phyloP scores from a whole-genome alignment of 1,140 invertebrate genomes.

The Aphidius ervi region DNA sequence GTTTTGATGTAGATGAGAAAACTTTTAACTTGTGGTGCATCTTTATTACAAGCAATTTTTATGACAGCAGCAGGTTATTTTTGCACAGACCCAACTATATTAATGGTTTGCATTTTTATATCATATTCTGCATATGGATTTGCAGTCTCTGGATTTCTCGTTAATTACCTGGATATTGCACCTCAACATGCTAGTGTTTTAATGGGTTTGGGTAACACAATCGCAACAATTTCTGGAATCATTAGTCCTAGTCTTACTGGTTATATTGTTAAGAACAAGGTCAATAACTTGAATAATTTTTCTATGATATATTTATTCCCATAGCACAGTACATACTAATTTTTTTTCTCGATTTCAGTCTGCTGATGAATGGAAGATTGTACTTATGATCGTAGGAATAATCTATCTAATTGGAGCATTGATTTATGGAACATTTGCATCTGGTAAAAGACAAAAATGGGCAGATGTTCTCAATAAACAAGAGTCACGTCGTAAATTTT shows the following conservation, averaged over 20 bases:
- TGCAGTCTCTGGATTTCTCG: constrained; percentile 81
- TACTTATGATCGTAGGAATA: constrained; percentile 76
- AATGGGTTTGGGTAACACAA: constrained; percentile 84
- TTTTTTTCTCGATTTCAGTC: constrained; percentile 52
- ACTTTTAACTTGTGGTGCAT: constrained; percentile 72
- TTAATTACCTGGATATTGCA: constrained; percentile 84
- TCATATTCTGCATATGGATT: constrained; percentile 85
- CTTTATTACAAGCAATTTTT: constrained; percentile 77
- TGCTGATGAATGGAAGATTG: constrained; percentile 71
- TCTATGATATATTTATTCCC: not conserved
- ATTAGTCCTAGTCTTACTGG: constrained; percentile 77
- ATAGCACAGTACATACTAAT: not conserved
- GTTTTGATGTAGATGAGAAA: constrained; percentile 57
- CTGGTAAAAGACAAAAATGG: constrained; percentile 77
- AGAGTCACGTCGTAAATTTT: constrained; percentile 17
- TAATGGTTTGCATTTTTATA: constrained; percentile 73
- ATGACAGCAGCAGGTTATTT: constrained; percentile 75
- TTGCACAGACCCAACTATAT: constrained; percentile 57
- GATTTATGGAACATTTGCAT: constrained; percentile 75
- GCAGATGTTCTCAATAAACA: constrained; percentile 52
- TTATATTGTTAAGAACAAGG: constrained; percentile 68
- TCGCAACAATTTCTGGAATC: constrained; percentile 84
- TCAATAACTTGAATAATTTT: constrained; percentile 29
- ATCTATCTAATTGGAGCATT: constrained; percentile 76
- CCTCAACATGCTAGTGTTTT: constrained; percentile 76